Conservation (phyloP, 2,888 invertebrate genomes). For the Catotricha subobsoleta region DNA sequence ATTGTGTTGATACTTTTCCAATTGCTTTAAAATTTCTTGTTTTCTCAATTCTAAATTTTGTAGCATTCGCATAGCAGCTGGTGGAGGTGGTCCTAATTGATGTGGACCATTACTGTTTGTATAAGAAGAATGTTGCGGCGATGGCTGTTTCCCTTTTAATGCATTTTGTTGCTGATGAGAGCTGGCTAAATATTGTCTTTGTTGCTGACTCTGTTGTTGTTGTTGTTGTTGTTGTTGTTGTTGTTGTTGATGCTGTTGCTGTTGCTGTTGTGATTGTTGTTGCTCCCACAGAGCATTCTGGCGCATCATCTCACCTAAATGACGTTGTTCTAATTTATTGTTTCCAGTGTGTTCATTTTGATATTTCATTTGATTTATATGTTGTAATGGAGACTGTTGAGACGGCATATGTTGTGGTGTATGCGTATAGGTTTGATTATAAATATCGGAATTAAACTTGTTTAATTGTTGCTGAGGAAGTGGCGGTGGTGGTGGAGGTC, state of each 20-base stretch:
- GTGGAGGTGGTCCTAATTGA: constrained; percentile 3
- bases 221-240: constrained; percentile 11
- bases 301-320: constrained; percentile 10
- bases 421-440: background rate
- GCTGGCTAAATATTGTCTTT: too few relatives aligned
- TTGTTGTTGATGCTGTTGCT: too few relatives aligned
- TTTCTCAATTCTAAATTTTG: constrained; percentile 10
- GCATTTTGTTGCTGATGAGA: constrained; percentile 8
- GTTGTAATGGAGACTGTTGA: background rate
- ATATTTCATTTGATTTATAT: constrained; percentile 10
- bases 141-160: constrained; percentile 9
- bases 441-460: too few relatives aligned
- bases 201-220: constrained; percentile 11
- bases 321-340: constrained; percentile 2
- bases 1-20: constrained; percentile 10
- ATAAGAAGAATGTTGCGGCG: background rate
- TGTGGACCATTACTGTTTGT: constrained; percentile 2
- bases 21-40: constrained; percentile 10
- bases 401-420: constrained; percentile 2
- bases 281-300: constrained; percentile 12
- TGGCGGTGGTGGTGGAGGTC: constrained; percentile 1
- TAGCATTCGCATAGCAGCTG: background rate
- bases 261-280: constrained; percentile 8
- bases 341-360: background rate
- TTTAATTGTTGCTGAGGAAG: background rate